Percentiles rank a stretch among this genome's conserved stretches.
phyloP scores from a whole-genome alignment of 2,888 invertebrate species.

The Acanthosoma haemorrhoidale region DNA sequence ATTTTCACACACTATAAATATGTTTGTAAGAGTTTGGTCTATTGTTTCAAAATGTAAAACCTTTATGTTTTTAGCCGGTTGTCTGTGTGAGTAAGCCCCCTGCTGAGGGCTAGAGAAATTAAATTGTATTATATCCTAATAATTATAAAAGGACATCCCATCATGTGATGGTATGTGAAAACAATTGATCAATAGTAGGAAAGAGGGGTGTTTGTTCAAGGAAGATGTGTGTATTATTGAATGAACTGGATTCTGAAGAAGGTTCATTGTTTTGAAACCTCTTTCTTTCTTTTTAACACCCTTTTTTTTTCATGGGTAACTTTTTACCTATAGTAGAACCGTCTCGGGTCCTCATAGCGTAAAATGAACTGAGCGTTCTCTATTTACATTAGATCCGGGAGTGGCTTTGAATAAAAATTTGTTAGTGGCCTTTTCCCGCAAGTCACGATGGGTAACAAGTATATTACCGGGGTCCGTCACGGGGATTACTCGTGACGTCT shows the following conservation, averaged over 20 bases:
- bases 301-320: neutral
- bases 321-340: neutral
- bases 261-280: neutral
- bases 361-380: constrained; percentile 23
- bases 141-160: no score
- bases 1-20: no score
- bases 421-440: constrained; percentile 29
- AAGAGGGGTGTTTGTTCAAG: no score
- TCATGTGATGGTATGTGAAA: no score
- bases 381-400: constrained; percentile 25
- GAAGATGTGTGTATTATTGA: no score
- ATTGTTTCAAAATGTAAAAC: no score
- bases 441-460: constrained; percentile 37
- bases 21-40: no score
- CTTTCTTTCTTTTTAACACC: neutral
- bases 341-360: constrained; percentile 26
- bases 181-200: no score
- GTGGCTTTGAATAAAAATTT: constrained; percentile 36
- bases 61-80: no score
- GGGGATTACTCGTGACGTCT: neutral
- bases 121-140: no score
- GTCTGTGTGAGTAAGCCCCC: no score
- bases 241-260: neutral
- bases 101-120: no score
- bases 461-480: constrained; percentile 31